These are phyloP conservation scores for Drosophila pegasa DNA, from an alignment of 2,888 invertebrate species.

Conservation along the genomic window DNA sequence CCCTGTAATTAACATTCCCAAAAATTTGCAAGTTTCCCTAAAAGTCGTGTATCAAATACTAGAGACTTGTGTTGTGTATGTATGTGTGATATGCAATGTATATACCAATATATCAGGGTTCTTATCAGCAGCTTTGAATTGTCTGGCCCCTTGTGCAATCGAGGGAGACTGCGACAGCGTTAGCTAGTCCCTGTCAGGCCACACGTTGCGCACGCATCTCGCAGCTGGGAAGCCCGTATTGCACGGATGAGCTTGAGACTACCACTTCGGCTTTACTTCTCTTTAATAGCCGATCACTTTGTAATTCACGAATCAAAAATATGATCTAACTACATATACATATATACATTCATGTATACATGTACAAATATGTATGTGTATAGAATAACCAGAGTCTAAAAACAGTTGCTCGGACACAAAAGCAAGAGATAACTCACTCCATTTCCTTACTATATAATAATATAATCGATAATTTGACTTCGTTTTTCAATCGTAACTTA, in stretches of 20 bases:
- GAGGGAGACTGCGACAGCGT: slow-evolving; percentile 8
- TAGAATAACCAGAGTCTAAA: slow-evolving; percentile 34
- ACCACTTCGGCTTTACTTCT: slow-evolving; percentile 29
- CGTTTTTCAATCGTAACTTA: too few relatives aligned
- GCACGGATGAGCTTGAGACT: neutral
- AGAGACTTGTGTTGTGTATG: too few relatives aligned
- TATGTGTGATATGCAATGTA: too few relatives aligned
- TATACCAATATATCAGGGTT: slow-evolving; percentile 8
- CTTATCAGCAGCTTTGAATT: slow-evolving; percentile 63
- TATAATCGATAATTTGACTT: too few relatives aligned
- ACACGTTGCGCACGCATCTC: slow-evolving; percentile 63
- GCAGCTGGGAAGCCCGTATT: slow-evolving; percentile 61
- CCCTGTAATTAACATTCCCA: too few relatives aligned
- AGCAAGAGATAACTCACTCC: too few relatives aligned
- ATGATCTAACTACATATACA: neutral
- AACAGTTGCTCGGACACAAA: too few relatives aligned
- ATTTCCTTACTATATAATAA: too few relatives aligned
- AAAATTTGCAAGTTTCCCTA: too few relatives aligned
- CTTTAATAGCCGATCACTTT: slow-evolving; percentile 58
- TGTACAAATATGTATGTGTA: neutral
- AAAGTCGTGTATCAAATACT: too few relatives aligned
- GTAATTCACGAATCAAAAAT: slow-evolving; percentile 47
- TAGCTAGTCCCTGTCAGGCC: neutral
- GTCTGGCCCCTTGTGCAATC: slow-evolving; percentile 5
- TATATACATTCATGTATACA: neutral